Percentiles rank a stretch among this genome's conserved stretches.
phyloP scores from a whole-genome alignment of 2,113 vertebrate genomes.

The Mastomys natalensis region DNA sequence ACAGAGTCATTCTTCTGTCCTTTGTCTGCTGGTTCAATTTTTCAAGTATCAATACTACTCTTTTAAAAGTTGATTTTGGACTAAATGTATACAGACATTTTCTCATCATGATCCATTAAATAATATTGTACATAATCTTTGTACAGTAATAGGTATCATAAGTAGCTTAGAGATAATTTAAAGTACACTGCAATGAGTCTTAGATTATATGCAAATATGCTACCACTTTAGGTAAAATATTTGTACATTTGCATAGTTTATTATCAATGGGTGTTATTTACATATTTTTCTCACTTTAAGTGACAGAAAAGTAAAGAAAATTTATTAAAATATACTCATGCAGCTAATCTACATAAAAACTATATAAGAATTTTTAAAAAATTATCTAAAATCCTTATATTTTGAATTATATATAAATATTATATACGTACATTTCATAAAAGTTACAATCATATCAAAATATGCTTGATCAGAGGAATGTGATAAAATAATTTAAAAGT shows the following conservation, averaged over 20 bases:
- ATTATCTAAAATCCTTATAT: not conserved
- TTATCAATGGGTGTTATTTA: not conserved
- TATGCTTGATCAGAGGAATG: not conserved
- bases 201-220: not conserved
- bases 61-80: not conserved
- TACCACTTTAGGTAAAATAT: not conserved
- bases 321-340: not conserved
- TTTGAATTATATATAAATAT: slow-evolving; percentile 4
- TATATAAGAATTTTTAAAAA: not conserved
- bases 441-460: not conserved
- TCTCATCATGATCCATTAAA: not conserved
- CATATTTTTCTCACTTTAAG: not conserved
- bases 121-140: not conserved
- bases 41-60: not conserved
- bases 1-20: not conserved
- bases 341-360: not conserved
- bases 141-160: not conserved
- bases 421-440: not conserved
- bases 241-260: not conserved
- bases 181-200: not conserved
- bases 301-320: not conserved
- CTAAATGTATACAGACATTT: not conserved
- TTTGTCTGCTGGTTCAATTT: not conserved
- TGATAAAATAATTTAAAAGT: not conserved
- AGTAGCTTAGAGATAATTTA: not conserved